Base-by-base conservation (phyloP, 2,888 invertebrate species). In the Acronicta psi region DNA sequence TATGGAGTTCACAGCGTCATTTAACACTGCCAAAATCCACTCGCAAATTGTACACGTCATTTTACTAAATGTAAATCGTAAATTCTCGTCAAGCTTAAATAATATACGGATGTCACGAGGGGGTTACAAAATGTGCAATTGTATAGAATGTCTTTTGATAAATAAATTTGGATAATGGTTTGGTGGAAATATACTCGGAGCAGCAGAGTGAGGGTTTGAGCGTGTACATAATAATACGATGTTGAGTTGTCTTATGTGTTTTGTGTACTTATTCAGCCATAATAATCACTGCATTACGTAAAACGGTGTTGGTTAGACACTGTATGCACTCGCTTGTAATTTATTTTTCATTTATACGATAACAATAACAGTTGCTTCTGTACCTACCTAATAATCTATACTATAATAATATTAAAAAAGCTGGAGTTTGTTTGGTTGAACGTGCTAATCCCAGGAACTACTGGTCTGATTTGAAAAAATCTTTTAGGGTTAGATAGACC, bases 51-150 rank as follows among this genome's bases (percentile, higher is more conserved):
- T 64, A 36, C 51, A 50, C 45, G 69, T 70, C 74, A 73, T 80
- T 79, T 70, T 67, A 71, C 65, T 76, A 77, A 84, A 83, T 83
- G 79, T 80, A 78, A 82, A 84, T 81, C 82, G 77, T 81, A 82
- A 83, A 87, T 84, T 86, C 78, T 71, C 79, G 80, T 63, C 72
- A 60, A 49, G 46, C 34, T 53, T 81, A 56, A 71, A 75, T 70
- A 70, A 68, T 73, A 71, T 60, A 71, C 59, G 57, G 6, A 52
- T 42, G 18, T 16, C 49, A 53, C 42, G 51, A 49, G 59, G 47
- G 37, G 54, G 47, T 41, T 36, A 51, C 43, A 44, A 53, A 70
- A 56, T 72, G 71, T 75, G 67, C 72, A 66, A 66, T 72, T 70
- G 71, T 72, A 51, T 53, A 45, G 67, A 59, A 59, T 53, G 56